phyloP scores from a whole-genome alignment of 1,140 invertebrate genomes.

The Euschistus heros region DNA sequence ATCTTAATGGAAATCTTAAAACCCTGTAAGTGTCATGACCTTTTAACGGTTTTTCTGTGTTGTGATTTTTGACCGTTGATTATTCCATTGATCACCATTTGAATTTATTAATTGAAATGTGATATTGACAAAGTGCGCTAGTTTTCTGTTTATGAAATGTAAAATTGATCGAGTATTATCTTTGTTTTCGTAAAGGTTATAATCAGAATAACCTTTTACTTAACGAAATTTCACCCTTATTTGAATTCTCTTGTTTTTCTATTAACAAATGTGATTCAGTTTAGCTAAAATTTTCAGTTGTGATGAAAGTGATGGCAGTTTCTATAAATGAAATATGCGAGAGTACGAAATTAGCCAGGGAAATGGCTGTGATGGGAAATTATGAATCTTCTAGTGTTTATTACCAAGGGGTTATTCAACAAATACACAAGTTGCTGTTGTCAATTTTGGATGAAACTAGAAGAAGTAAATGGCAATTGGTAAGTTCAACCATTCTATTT shows the following conservation, averaged over 20 bases:
- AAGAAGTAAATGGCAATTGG: slow-evolving; percentile 83
- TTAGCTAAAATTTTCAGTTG: slow-evolving; percentile 28
- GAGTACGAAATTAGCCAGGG: slow-evolving; percentile 83
- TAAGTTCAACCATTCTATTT: slow-evolving; percentile 35
- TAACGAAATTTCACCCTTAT: too few relatives aligned
- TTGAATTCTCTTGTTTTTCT: too few relatives aligned
- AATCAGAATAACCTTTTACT: too few relatives aligned
- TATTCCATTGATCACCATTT: too few relatives aligned
- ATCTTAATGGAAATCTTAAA: slow-evolving; percentile 22
- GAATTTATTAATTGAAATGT: too few relatives aligned
- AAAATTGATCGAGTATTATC: too few relatives aligned
- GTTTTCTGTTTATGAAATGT: too few relatives aligned
- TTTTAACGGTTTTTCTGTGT: background rate
- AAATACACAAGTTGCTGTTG: slow-evolving; percentile 72
- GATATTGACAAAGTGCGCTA: too few relatives aligned
- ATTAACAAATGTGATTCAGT: background rate
- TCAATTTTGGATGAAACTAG: slow-evolving; percentile 66
- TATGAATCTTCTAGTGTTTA: slow-evolving; percentile 91
- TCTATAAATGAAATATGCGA: slow-evolving; percentile 81
- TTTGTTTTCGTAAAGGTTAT: too few relatives aligned
- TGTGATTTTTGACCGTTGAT: too few relatives aligned
- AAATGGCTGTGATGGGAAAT: slow-evolving; percentile 89
- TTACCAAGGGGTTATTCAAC: slow-evolving; percentile 86
- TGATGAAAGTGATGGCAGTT: slow-evolving; percentile 53
- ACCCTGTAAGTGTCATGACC: slow-evolving; percentile 9